Base-by-base conservation (phyloP, 2,888 invertebrate genomes). In the Luffia ferchaultella region DNA sequence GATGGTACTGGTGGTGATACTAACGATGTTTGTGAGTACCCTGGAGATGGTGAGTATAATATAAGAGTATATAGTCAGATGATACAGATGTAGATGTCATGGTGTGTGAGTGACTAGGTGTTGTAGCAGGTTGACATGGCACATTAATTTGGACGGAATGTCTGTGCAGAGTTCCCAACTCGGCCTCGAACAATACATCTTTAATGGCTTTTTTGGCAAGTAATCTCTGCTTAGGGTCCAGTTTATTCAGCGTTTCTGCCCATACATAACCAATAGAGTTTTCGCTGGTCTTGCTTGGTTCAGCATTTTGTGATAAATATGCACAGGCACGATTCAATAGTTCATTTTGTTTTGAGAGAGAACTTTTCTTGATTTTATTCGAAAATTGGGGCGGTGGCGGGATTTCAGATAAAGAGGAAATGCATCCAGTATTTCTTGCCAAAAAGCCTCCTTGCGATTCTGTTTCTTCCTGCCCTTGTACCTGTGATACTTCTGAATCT, bases 191-290 rank as follows among this genome's bases (percentile, higher is more conserved):
- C n/a, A n/a, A n/a, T n/a, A n/a, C n/a, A n/a, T n/a, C n/a, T n/a
- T n/a, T n/a, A n/a, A n/a, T n/a, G n/a, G n/a, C n/a, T n/a, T n/a
- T n/a, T n/a, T n/a, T n/a, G n/a, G n/a, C n/a, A n/a, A 42, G 19
- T 18, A 61, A 43, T 45, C 58, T 56, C 50, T 62, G 62, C 16
- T 54, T 53, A n/a, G 55, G 52, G 17, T 48, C 46, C 16, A 61
- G 48, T 43, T 50, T 48, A 17, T 57, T 50, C n/a, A 62, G 42
- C 19, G 54, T 60, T 45, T 58, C 54, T 2, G 56, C 50, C 62
- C 61, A 62, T 19, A 16, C 42, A 20, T 42, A 16, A 18, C 20
- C 43, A 51, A 45, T 51, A 43, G 53, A 1, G 46, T 54, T 12
- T 42, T 16, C 45, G 42, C 49, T 42, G 46, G 46, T 53, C 42